Evolutionary conservation across 2,113 vertebrate species (phyloP), one percentile per base, ranked within the genome.

Genomic region (Setophaga petechia): DNA sequence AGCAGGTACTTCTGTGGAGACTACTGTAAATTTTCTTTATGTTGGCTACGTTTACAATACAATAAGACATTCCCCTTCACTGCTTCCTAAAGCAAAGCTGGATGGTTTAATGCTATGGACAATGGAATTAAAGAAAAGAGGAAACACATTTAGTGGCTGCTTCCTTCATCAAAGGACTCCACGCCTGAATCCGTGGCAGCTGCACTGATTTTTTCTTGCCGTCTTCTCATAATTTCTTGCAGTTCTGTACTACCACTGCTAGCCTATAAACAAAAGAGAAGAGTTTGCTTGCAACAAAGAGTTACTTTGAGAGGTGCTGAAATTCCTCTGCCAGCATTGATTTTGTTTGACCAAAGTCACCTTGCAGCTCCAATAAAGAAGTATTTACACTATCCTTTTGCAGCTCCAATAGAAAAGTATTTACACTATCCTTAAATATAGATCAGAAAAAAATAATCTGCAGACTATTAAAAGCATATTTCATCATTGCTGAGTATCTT

Each of bases 161-260:
- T 98, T 95, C 98, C 98, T 98, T 99, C 99, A 25, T 99, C 99
- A 79, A 99, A 99, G 72, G 99, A 99, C 95, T 99, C 99, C 95
- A 99, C 99, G 77, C 99, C 99, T 4, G 99, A 99, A 80, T 99
- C 99, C 15, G 98, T 98, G 87, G 98, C 98, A n/a, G 96, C 97
- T n/a, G 98, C 98, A 12, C 97, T 98, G 81, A 99, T 98, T 91
- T 99, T 99, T 97, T 99, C 99, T 98, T 99, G 99, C 11, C 99
- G 97, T 95, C 99, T 98, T 97, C 98, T 97, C 99, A 99, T 99
- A 93, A 99, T 98, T 97, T 99, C 99, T 97, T 98, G 98, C 43
- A 99, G 97, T 97, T 99, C 99, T 11, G 99, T 98, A 74, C 98
- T 99, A 27, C 98, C 98, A 69, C 96, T 98, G 95, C 49, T 97